phyloP scores from a whole-genome alignment of 2,888 invertebrate genomes.

The Acronicta leporina region DNA sequence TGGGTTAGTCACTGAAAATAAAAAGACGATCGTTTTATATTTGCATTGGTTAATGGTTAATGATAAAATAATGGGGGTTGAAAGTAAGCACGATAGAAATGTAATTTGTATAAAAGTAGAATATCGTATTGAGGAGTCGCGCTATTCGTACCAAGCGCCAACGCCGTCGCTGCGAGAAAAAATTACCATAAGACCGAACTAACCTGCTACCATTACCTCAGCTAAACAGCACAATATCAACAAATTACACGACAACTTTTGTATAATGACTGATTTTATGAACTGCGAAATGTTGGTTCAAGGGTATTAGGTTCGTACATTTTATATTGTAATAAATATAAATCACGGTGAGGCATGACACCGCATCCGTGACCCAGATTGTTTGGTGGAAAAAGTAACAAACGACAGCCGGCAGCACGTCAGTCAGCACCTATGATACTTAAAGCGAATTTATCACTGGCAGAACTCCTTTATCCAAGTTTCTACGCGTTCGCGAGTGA shows the following conservation, averaged over 20 bases:
- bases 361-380: conserved; percentile 68
- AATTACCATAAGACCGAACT: conserved; percentile 82
- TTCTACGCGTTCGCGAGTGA: conserved; percentile 63
- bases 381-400: conserved; percentile 63
- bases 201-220: conserved; percentile 69
- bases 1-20: conserved; percentile 72
- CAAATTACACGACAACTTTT: conserved; percentile 70
- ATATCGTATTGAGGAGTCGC: conserved; percentile 75
- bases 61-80: conserved; percentile 87
- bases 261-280: conserved; percentile 68
- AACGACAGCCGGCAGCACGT: conserved; percentile 66
- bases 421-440: conserved; percentile 77
- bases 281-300: conserved; percentile 66
- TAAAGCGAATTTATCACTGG: conserved; percentile 73
- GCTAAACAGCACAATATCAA: conserved; percentile 59
- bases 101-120: conserved; percentile 87
- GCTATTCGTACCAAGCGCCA: conserved; percentile 80
- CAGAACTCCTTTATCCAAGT: conserved; percentile 70
- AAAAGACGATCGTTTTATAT: conserved; percentile 74
- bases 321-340: conserved; percentile 51
- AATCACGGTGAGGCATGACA: conserved; percentile 57
- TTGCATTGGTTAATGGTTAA: conserved; percentile 84
- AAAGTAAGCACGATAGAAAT: conserved; percentile 87
- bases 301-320: conserved; percentile 55
- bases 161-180: conserved; percentile 76